phyloP scores from a whole-genome alignment of 1,140 invertebrate genomes.

The Amphibalanus amphitrite region DNA sequence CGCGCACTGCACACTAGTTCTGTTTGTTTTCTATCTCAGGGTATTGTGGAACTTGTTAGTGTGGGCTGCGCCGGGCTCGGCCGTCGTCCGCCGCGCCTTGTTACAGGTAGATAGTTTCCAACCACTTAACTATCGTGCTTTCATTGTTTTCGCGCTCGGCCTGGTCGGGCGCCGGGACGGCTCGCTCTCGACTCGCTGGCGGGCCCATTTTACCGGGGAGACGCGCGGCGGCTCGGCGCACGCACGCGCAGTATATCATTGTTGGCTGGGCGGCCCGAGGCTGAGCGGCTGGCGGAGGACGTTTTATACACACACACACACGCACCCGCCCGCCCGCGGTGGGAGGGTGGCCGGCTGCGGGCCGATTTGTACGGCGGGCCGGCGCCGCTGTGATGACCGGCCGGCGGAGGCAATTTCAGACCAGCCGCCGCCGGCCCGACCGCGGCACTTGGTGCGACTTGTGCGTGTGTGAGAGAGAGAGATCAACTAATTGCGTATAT shows the following conservation, averaged over 20 bases:
- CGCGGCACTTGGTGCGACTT: no score
- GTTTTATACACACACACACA: no score
- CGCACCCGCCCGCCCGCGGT: no score
- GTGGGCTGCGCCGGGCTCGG: neutral
- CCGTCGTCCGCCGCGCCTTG: neutral
- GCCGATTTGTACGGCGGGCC: no score
- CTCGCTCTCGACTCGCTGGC: neutral
- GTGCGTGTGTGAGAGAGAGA: no score
- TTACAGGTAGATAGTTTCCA: neutral
- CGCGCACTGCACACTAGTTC: neutral
- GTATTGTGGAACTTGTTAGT: neutral
- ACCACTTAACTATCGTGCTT: constrained; percentile 1
- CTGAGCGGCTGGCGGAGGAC: no score
- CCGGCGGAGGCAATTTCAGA: neutral
- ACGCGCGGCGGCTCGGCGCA: no score
- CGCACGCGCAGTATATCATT: neutral
- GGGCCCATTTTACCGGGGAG: neutral
- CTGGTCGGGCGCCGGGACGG: neutral
- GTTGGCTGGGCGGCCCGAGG: no score
- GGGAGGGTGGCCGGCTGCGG: no score
- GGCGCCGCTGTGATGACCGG: neutral
- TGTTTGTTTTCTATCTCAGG: constrained; percentile 1
- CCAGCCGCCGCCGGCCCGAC: no score
- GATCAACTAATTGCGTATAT: neutral
- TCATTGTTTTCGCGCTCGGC: neutral